Percentiles rank a stretch among this genome's conserved stretches.
Evolutionary conservation across 2,888 invertebrate genomes (phyloP).

Genomic region (Cacoxenus indagator): DNA sequence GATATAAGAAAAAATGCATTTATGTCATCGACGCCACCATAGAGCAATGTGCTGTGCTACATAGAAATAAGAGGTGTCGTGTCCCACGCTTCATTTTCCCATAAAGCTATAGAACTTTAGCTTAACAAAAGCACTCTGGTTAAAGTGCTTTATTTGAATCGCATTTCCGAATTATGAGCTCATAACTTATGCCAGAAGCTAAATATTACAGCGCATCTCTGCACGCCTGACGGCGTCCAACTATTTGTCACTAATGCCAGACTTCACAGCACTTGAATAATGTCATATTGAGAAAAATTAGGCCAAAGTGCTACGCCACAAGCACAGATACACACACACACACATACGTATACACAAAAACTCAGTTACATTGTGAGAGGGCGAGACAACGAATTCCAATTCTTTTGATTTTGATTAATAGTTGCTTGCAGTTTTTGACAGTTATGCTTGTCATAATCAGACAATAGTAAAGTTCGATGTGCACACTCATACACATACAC

Average conservation of each 20-base stretch:
- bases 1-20: too few relatives aligned
- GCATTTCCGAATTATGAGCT: neutral
- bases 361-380: neutral
- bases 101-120: too few relatives aligned
- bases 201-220: neutral
- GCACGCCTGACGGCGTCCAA: neutral
- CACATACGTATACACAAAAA: neutral
- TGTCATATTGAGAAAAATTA: neutral
- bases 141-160: neutral
- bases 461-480: slow-evolving; percentile 11
- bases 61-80: too few relatives aligned
- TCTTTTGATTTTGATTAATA: slow-evolving; percentile 46
- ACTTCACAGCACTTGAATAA: slow-evolving; percentile 2
- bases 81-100: too few relatives aligned
- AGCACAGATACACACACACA: neutral
- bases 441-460: slow-evolving; percentile 40
- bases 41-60: too few relatives aligned
- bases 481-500: neutral
- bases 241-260: slow-evolving; percentile 8
- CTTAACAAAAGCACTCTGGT: neutral
- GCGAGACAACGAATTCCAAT: neutral
- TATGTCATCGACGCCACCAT: too few relatives aligned
- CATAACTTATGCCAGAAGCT: neutral
- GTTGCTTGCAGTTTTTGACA: slow-evolving; percentile 45
- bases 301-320: neutral